Evolutionary conservation across 30 jellyfish, hydroid and myxozoan genomes (phyloP).

Genomic region (Cassiopea andromeda): DNA sequence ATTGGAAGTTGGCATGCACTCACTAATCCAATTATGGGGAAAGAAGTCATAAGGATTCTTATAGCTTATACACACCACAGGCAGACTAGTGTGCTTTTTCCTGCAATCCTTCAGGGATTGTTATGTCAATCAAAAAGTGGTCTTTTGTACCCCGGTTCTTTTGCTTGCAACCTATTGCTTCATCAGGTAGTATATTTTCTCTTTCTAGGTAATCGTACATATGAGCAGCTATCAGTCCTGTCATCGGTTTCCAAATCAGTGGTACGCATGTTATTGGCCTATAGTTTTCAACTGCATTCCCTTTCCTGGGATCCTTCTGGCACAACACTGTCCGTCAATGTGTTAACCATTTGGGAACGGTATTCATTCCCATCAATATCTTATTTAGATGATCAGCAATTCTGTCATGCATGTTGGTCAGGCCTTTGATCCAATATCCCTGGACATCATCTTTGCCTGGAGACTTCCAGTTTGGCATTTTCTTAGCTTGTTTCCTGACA

Average conservation of each 20-base stretch:
- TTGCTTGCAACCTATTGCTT: background rate
- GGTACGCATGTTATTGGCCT: slow-evolving; percentile 22
- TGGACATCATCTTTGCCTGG: too few relatives aligned
- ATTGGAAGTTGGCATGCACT: background rate
- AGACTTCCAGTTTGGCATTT: too few relatives aligned
- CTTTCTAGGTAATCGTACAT: background rate
- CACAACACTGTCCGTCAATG: slow-evolving; percentile 27
- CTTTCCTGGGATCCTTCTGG: slow-evolving; percentile 22
- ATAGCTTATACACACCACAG: background rate
- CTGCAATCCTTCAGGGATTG: background rate
- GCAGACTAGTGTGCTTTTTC: background rate
- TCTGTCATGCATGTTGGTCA: too few relatives aligned
- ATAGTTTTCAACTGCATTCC: slow-evolving; percentile 13
- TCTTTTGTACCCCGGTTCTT: background rate
- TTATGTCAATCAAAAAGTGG: background rate
- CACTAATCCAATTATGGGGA: background rate
- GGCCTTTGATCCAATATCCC: too few relatives aligned
- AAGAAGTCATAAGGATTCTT: background rate
- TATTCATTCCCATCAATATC: too few relatives aligned
- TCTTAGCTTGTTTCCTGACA: too few relatives aligned
- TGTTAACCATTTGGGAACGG: slow-evolving; percentile 8
- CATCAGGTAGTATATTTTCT: background rate
- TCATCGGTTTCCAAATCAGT: background rate
- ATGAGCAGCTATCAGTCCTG: background rate
- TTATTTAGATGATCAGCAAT: too few relatives aligned